These are phyloP conservation scores for Ethmia dodecea DNA, from an alignment of 2,888 invertebrate genomes.

Conservation along the genomic window DNA sequence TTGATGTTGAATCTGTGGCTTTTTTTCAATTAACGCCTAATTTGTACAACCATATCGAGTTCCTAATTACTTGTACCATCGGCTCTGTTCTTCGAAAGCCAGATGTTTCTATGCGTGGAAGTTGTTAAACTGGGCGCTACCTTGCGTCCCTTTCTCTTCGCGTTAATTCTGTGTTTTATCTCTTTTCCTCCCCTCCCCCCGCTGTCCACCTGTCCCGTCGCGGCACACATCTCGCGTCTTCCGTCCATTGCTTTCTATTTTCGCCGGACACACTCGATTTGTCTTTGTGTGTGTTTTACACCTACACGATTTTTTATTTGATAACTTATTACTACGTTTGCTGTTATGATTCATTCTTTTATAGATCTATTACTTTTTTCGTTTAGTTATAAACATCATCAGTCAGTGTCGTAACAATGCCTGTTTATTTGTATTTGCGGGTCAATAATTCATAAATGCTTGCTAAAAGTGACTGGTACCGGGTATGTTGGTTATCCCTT, in stretches of 20 bases:
- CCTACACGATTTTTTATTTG: slow-evolving; percentile 18
- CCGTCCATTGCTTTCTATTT: slow-evolving; percentile 74
- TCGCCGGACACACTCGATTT: slow-evolving; percentile 58
- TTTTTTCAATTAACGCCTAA: slow-evolving; percentile 14
- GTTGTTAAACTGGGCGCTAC: slow-evolving; percentile 46
- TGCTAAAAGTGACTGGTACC: too few species aligned
- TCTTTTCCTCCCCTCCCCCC: slow-evolving; percentile 36
- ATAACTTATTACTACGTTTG: too few species aligned
- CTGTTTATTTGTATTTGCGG: too few species aligned
- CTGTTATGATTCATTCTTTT: too few species aligned
- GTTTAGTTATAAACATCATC: too few species aligned
- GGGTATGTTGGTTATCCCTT: too few species aligned
- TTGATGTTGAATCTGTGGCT: not conserved
- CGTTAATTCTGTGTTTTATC: slow-evolving; percentile 45
- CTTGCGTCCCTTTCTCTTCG: slow-evolving; percentile 57
- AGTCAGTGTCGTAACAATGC: too few species aligned
- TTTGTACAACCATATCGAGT: slow-evolving; percentile 33
- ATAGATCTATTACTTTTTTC: too few species aligned
- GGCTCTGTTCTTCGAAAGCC: slow-evolving; percentile 52
- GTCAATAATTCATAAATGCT: too few species aligned
- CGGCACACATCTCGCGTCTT: slow-evolving; percentile 68
- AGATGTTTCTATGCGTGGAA: slow-evolving; percentile 51
- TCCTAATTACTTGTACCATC: slow-evolving; percentile 46
- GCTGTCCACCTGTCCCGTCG: slow-evolving; percentile 58
- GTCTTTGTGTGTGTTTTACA: slow-evolving; percentile 31